Evolutionary conservation across 53 echinoderm and acorn worm species (phyloP), one percentile per base, ranked within the genome.

Genomic region (Henricia sp.): DNA sequence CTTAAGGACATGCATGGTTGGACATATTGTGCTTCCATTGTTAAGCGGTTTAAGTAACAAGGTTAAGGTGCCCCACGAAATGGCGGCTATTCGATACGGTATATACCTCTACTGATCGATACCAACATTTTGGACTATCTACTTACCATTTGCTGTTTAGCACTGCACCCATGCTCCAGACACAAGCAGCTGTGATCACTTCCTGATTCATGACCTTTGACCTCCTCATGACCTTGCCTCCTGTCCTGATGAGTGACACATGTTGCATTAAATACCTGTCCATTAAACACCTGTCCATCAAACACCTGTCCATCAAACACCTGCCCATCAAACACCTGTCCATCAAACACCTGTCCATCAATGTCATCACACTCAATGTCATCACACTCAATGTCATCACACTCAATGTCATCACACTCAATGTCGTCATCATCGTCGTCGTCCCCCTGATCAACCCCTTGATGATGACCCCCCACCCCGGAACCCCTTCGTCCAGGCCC

Each of bases 341-440:
- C n/a, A n/a, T n/a, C n/a, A n/a, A n/a, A n/a, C n/a, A n/a, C 40
- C 24, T 68, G 39, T 68, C 5, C 5, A 6, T 63, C 29, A 3
- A 48, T 19, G 50, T 71, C 40, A 41, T 68, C 69, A 39, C 5
- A 20, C 21, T 63, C 29, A 3, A 48, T 19, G 50, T 71, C 40
- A 41, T 68, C 69, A 39, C 5, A 20, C 21, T 63, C 29, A 3
- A 48, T 19, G 50, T 71, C 40, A 41, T 68, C 69, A 39, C 5
- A 20, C 21, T 63, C 29, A 3, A 48, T 19, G 50, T 71, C 65
- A 80, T 80, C 80, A 25, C 80, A 80, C 34, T 80, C 80, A 64
- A 80, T 63, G 56, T 90, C 82, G 23, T 90, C 90, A 23, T 90
- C 85, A 3, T n/a, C 38, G 1, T 74, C 37, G 53, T 4, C 12